Evolutionary conservation across 2,888 invertebrate genomes (phyloP).

Genomic region (Netelia melanura): DNA sequence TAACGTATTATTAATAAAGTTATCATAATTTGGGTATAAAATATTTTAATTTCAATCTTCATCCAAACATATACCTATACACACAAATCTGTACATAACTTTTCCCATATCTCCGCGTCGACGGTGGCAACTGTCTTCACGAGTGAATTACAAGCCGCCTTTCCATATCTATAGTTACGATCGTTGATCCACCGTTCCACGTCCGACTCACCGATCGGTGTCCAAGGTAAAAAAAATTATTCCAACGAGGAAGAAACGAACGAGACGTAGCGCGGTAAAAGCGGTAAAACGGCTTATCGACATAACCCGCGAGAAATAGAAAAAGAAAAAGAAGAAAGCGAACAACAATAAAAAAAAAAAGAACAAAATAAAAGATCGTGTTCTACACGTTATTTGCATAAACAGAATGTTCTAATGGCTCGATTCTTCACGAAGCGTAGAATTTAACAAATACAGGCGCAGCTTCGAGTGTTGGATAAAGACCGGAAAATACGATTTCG

Average conservation of each 20-base stretch:
- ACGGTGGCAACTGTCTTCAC: slow-evolving; percentile 50
- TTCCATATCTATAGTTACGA: slow-evolving; percentile 56
- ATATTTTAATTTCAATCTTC: too few relatives aligned
- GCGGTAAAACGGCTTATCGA: neutral
- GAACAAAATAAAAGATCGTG: slow-evolving; percentile 33
- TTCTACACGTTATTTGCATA: slow-evolving; percentile 60
- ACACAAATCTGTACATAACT: slow-evolving; percentile 1
- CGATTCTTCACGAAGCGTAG: slow-evolving; percentile 9
- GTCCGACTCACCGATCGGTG: neutral
- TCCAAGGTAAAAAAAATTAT: slow-evolving; percentile 33
- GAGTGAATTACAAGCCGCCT: slow-evolving; percentile 59
- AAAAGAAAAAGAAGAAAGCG: neutral
- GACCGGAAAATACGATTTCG: slow-evolving; percentile 24
- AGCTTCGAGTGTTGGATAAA: slow-evolving; percentile 41
- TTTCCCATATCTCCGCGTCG: slow-evolving; percentile 23
- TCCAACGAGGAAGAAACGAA: slow-evolving; percentile 6
- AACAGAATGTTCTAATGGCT: slow-evolving; percentile 50
- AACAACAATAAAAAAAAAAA: neutral
- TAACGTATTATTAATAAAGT: too few relatives aligned
- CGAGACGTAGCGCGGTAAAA: neutral
- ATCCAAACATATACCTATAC: neutral
- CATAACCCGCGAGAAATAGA: slow-evolving; percentile 18
- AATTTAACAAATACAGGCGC: slow-evolving; percentile 26
- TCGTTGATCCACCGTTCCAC: slow-evolving; percentile 54
- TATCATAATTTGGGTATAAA: too few relatives aligned